A percentile compares a stretch with the other conserved stretches of the same genome.
Conservation (phyloP, 2,888 invertebrate species). For the Colletes collaris region DNA sequence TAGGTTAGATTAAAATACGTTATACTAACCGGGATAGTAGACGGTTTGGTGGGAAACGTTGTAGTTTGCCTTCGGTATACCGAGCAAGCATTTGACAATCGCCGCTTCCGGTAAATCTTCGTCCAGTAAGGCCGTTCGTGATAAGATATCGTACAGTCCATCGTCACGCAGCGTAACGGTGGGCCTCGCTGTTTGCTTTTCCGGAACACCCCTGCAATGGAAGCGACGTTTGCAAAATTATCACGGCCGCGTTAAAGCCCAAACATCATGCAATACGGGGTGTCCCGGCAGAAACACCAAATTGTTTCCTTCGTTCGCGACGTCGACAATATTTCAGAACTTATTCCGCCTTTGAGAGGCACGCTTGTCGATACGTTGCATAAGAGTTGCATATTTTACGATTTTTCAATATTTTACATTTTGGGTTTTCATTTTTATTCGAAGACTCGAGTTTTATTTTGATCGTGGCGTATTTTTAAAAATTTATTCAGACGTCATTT, state of each 20-base stretch:
- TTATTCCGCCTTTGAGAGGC: no score
- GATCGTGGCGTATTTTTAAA: no score
- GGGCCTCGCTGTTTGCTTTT: slow-evolving; percentile 67
- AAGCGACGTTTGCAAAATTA: slow-evolving; percentile 49
- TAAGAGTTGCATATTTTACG: no score
- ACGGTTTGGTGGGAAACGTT: slow-evolving; percentile 75
- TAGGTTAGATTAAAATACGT: slow-evolving; percentile 37
- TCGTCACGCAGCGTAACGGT: slow-evolving; percentile 72
- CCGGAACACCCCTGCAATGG: slow-evolving; percentile 69
- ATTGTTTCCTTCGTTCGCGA: slow-evolving; percentile 1
- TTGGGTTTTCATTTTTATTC: no score
- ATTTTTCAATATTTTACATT: no score
- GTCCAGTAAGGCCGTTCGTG: slow-evolving; percentile 76
- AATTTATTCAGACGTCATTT: no score
- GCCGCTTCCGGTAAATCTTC: slow-evolving; percentile 75
- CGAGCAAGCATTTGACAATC: slow-evolving; percentile 77
- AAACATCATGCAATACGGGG: slow-evolving; percentile 32
- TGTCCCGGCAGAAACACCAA: background rate
- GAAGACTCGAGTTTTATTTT: no score
- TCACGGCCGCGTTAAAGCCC: slow-evolving; percentile 27
- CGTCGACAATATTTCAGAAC: no score
- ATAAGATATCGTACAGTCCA: slow-evolving; percentile 75
- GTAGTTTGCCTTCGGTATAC: slow-evolving; percentile 78
- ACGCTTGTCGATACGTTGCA: no score
- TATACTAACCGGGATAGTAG: slow-evolving; percentile 78